Base-by-base conservation (phyloP, 2,888 invertebrate species). In the Rotaria socialis region DNA sequence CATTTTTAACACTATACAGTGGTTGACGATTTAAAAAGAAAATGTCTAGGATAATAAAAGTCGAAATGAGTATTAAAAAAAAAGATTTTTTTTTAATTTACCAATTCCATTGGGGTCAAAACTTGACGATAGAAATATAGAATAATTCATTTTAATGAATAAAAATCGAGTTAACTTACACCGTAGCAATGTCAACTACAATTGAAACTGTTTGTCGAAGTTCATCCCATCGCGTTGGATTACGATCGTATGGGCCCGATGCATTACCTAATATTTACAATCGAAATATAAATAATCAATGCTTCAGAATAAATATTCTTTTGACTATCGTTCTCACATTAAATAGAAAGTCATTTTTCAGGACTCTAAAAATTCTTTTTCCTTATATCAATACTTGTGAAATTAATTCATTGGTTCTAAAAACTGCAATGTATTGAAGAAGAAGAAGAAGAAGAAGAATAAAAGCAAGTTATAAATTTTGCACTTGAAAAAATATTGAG, bases 181-280 rank as follows among this genome's bases (percentile, higher is more conserved):
- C 80, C n/a, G 75, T 75, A 5, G 86, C 86, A 75, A 86, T 86
- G 43, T 86, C 86, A 24, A 86, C 41, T 16, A 85, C 85, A 55
- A 86, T 86, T 35, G 80, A 75, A 22, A 85, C 55, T 85, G 85
- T 85, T 43, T 85, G 85, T 67, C 85, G 50, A 19, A 86, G 55
- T 85, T 86, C 86, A 84, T 86, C 84, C 86, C 86, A 86, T 85
- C 86, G 27, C 16, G 85, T 85, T 47, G 86, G 80, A 47, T 80
- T 80, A 11, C 35, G 80, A 47, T 80, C 80, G 11, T 47, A 80
- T 14, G 80, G 80, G 11, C 80, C 47, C 3, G 80, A 10, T 47
- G 35, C 16, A 80, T 80, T 35, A 43, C 80, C 80, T 80, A 47
- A 67, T 35, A 5, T 24, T 8, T 4, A 24, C 4, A 50, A 50